Percentiles rank a stretch among this genome's conserved stretches.
Evolutionary conservation across 1,140 invertebrate species (phyloP).

Genomic region (Bombus terrestris): DNA sequence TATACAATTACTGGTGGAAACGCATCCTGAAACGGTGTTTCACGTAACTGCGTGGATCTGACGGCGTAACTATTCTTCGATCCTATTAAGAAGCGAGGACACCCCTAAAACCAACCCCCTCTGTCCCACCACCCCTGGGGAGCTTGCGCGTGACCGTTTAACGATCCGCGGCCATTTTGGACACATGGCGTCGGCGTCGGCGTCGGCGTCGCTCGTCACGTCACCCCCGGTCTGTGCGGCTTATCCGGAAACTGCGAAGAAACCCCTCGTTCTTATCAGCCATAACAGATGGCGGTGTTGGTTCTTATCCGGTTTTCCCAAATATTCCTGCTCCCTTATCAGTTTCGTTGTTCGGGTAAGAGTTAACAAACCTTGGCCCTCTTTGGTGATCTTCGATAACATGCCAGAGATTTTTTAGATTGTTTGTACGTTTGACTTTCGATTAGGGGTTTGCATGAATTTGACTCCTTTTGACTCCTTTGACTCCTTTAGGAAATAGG

Average conservation of each 20-base stretch:
- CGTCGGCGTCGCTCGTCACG: slow-evolving; percentile 70
- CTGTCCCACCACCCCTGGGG: slow-evolving; percentile 52
- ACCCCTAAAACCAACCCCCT: slow-evolving; percentile 63
- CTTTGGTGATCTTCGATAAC: background rate
- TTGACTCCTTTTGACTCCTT: background rate
- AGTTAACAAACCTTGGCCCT: background rate
- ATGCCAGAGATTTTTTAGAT: too few species aligned
- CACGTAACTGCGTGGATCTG: slow-evolving; percentile 48
- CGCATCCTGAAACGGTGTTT: background rate
- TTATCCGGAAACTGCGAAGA: slow-evolving; percentile 77
- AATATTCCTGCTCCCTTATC: background rate
- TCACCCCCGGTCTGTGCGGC: slow-evolving; percentile 69
- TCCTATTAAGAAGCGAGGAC: slow-evolving; percentile 61
- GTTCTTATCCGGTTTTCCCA: slow-evolving; percentile 64
- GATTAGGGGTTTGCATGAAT: background rate
- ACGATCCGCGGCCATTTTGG: slow-evolving; percentile 78
- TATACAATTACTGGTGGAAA: background rate
- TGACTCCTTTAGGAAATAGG: background rate
- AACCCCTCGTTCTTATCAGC: slow-evolving; percentile 74
- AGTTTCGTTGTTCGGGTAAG: background rate
- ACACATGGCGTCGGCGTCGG: slow-evolving; percentile 74
- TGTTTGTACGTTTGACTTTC: background rate
- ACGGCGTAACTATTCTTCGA: slow-evolving; percentile 59
- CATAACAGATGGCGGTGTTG: slow-evolving; percentile 75
- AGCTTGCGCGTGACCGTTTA: slow-evolving; percentile 73